Percentiles rank a stretch among this genome's conserved stretches.
These are phyloP conservation scores for Sycophila sp. DNA, from an alignment of 1,140 invertebrate genomes.

Conservation along the genomic window DNA sequence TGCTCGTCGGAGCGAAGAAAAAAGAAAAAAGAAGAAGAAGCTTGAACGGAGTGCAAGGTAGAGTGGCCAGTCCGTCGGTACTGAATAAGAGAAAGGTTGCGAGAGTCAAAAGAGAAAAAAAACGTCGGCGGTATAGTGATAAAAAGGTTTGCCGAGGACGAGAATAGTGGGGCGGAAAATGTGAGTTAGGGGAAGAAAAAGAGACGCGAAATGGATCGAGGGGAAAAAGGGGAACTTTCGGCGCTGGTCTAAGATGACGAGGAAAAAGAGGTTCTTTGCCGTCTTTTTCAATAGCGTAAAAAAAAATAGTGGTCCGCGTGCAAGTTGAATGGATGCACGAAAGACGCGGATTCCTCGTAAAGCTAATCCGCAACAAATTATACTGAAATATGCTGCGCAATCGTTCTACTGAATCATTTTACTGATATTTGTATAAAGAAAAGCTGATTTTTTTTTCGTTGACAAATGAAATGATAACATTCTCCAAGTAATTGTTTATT, in stretches of 20 bases:
- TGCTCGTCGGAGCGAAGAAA: not conserved
- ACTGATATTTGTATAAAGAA: no score
- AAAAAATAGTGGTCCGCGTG: not conserved
- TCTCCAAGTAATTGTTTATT: no score
- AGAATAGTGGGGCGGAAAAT: not conserved
- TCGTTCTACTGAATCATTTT: no score
- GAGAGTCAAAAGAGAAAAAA: not conserved
- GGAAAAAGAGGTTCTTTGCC: not conserved
- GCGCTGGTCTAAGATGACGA: not conserved
- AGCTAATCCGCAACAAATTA: no score
- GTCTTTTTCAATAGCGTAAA: not conserved
- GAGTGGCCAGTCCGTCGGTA: not conserved
- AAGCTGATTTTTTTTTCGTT: no score
- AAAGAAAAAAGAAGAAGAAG: not conserved
- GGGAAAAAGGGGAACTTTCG: not conserved
- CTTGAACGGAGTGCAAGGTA: not conserved
- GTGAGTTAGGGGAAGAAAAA: not conserved
- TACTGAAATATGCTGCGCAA: no score
- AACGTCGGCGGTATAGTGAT: not conserved
- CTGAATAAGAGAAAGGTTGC: not conserved
- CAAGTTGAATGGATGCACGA: no score
- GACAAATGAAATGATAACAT: no score
- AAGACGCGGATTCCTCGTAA: no score
- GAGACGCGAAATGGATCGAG: not conserved
- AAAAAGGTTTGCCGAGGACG: slow-evolving; percentile 14